These are phyloP conservation scores for Cyanistes caeruleus DNA, from an alignment of 2,113 vertebrate genomes.

Conservation along the genomic window DNA sequence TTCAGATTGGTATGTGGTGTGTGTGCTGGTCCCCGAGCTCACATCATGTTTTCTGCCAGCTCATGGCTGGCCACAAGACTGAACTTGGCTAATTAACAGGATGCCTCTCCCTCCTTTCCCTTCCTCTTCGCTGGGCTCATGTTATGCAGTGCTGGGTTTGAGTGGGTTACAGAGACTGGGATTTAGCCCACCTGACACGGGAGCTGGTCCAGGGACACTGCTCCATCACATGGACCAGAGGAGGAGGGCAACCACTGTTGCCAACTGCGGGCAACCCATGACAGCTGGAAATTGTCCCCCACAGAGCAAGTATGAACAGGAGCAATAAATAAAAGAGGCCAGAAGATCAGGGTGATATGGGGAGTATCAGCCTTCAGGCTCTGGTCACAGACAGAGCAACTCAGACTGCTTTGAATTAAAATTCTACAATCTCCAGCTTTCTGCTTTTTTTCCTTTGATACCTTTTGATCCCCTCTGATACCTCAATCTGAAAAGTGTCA, in stretches of 20 bases:
- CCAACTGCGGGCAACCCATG: background rate
- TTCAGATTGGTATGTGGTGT: background rate
- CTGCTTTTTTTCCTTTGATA: background rate
- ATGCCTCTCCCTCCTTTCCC: background rate
- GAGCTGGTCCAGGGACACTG: background rate
- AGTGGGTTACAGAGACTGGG: background rate
- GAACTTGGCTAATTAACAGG: background rate
- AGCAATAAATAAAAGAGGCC: background rate
- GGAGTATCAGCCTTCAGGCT: background rate
- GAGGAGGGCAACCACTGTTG: no score
- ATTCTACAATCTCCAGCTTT: background rate
- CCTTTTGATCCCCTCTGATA: background rate
- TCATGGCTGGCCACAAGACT: fast-evolving
- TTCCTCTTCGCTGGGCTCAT: background rate
- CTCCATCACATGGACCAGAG: background rate
- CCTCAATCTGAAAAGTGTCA: background rate
- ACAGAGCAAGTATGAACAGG: background rate
- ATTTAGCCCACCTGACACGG: fast-evolving
- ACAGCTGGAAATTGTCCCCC: background rate
- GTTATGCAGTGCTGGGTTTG: background rate
- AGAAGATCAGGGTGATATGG: background rate
- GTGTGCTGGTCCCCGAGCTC: fast-evolving
- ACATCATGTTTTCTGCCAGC: fast-evolving
- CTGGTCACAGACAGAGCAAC: background rate
- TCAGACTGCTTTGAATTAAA: background rate